These are phyloP conservation scores for Luehdorfia chinensis DNA, from an alignment of 1,140 invertebrate species.

Conservation along the genomic window DNA sequence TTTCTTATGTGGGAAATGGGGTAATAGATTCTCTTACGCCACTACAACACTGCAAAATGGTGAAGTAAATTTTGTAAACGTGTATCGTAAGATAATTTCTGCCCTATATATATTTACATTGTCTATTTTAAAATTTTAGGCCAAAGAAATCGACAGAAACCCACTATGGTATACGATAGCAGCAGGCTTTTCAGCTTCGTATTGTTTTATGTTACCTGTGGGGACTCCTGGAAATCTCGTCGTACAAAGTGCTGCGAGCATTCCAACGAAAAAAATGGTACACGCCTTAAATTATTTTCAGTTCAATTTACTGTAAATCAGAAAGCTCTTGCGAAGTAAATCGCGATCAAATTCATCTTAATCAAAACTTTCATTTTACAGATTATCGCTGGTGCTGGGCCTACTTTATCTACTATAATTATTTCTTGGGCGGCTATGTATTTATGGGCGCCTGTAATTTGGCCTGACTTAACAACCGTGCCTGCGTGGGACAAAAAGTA, in stretches of 20 bases:
- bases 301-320: too few species aligned
- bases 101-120: background rate
- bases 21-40: too few species aligned
- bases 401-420: slow-evolving; percentile 35
- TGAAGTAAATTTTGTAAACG: too few species aligned
- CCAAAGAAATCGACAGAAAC: slow-evolving; percentile 81
- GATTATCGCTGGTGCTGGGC: slow-evolving; percentile 38
- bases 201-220: slow-evolving; percentile 84
- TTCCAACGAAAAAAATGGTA: slow-evolving; percentile 86
- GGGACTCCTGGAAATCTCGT: slow-evolving; percentile 94
- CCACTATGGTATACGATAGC: slow-evolving; percentile 92
- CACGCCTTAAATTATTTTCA: slow-evolving; percentile 17
- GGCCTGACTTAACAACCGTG: slow-evolving; percentile 30
- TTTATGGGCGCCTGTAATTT: slow-evolving; percentile 46
- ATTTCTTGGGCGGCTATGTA: slow-evolving; percentile 37
- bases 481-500: slow-evolving; percentile 22
- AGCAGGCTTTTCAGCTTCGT: slow-evolving; percentile 86
- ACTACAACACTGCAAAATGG: too few species aligned
- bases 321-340: too few species aligned
- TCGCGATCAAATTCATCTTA: too few species aligned
- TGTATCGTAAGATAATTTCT: too few species aligned
- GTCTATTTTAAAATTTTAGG: slow-evolving; percentile 55
- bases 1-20: too few species aligned
- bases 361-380: slow-evolving; percentile 31
- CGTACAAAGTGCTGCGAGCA: slow-evolving; percentile 87